phyloP scores from a whole-genome alignment of 2,797 vertebrate genomes.

The Labeo calbasu region DNA sequence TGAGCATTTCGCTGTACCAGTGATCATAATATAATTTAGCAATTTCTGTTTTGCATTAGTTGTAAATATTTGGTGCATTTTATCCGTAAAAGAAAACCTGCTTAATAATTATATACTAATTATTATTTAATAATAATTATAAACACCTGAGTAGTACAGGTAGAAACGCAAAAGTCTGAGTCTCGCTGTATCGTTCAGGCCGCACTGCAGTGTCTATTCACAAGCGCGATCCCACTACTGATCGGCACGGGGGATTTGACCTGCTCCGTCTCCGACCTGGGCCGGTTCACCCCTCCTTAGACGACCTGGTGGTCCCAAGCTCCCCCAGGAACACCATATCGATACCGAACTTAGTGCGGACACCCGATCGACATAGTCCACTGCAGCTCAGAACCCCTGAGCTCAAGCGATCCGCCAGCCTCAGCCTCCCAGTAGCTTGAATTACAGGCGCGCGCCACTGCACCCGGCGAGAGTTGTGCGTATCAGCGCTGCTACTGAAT shows the following conservation, averaged over 20 bases:
- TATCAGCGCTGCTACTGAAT: no score
- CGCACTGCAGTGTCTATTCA: conserved; percentile 9
- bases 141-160: no score
- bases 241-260: conserved; percentile 57
- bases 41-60: no score
- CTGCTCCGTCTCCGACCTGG: conserved; percentile 63
- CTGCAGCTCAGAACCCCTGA: background rate
- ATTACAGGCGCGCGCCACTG: conserved; percentile 57
- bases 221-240: conserved; percentile 46
- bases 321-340: conserved; percentile 62
- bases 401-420: no score
- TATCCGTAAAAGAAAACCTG: no score
- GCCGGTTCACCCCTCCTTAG: conserved; percentile 61
- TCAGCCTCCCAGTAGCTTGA: no score
- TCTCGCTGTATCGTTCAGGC: background rate
- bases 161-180: background rate
- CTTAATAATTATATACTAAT: no score
- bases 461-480: conserved; percentile 50
- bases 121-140: no score
- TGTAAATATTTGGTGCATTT: no score
- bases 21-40: no score
- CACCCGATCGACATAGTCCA: conserved; percentile 61
- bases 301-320: conserved; percentile 51
- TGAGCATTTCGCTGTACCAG: no score
- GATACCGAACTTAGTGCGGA: conserved; percentile 60